A percentile compares a stretch with the other conserved stretches of the same genome.
Conservation (phyloP, 2,113 vertebrate genomes). For the Dicaeum eximium region DNA sequence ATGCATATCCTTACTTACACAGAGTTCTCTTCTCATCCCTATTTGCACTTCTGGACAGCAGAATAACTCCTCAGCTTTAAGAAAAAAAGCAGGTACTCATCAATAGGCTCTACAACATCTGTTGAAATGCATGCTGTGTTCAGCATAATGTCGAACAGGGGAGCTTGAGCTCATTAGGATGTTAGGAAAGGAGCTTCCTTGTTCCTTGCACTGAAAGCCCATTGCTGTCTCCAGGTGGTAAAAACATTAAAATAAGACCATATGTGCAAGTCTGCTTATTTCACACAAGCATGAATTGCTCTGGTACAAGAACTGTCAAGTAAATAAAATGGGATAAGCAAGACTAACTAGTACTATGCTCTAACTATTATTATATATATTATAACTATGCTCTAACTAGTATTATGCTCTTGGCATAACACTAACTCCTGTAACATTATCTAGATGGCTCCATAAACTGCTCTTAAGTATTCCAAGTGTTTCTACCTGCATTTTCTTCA, state of each 20-base stretch:
- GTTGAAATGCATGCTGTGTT: not conserved
- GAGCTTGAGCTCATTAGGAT: not conserved
- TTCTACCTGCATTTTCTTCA: not conserved
- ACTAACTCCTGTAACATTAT: conserved; percentile 17
- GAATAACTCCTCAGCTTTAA: not conserved
- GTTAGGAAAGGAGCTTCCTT: not conserved
- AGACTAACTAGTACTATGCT: too few species aligned
- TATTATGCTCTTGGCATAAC: conserved; percentile 22
- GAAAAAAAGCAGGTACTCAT: not conserved
- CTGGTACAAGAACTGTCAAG: conserved; percentile 16
- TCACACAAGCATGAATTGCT: not conserved
- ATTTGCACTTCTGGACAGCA: not conserved
- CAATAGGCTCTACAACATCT: not conserved
- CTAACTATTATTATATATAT: too few species aligned
- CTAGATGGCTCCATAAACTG: conserved; percentile 23
- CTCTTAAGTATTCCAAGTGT: conserved; percentile 23
- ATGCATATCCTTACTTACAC: not conserved
- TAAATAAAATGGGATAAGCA: conserved; percentile 30
- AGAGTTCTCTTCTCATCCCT: not conserved
- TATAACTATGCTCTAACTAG: too few species aligned
- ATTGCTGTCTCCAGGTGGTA: conserved; percentile 33
- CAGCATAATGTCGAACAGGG: not conserved
- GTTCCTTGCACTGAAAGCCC: not conserved
- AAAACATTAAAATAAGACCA: not conserved
- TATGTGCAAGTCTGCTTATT: not conserved